Evolutionary conservation across 2,113 vertebrate genomes (phyloP).

Genomic region (Corythornis cristatus): DNA sequence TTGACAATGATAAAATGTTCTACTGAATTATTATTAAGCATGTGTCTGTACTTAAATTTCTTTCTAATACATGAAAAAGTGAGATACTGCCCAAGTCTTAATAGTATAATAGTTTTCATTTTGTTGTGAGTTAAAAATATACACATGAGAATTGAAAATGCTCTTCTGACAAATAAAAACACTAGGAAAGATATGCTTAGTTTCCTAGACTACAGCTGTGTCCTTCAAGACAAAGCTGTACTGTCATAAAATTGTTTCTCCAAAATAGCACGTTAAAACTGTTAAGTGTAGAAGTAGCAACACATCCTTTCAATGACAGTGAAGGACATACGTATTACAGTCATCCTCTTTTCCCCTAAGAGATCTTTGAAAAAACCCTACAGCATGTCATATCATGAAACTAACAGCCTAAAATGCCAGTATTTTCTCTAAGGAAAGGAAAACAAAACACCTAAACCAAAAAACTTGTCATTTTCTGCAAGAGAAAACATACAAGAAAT

Average conservation of each 20-base stretch:
- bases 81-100: neutral
- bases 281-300: neutral
- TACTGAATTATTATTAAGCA: neutral
- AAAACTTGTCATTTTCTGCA: neutral
- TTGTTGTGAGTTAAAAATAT: neutral
- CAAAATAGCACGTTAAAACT: constrained; percentile 28
- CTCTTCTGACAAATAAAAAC: constrained; percentile 28
- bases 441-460: neutral
- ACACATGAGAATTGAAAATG: neutral
- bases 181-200: constrained; percentile 30
- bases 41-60: neutral
- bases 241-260: constrained; percentile 38
- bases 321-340: neutral
- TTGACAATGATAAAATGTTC: neutral
- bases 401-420: neutral
- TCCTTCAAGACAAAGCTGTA: constrained; percentile 37
- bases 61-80: neutral
- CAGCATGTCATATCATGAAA: neutral
- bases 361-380: neutral
- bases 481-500: neutral
- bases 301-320: neutral
- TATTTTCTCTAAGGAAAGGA: neutral
- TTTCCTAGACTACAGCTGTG: constrained; percentile 65
- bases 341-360: neutral
- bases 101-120: neutral